Percentiles rank a stretch among this genome's conserved stretches.
These are phyloP conservation scores for Berghia stephanieae DNA, from an alignment of 1,140 invertebrate genomes.

Conservation along the genomic window DNA sequence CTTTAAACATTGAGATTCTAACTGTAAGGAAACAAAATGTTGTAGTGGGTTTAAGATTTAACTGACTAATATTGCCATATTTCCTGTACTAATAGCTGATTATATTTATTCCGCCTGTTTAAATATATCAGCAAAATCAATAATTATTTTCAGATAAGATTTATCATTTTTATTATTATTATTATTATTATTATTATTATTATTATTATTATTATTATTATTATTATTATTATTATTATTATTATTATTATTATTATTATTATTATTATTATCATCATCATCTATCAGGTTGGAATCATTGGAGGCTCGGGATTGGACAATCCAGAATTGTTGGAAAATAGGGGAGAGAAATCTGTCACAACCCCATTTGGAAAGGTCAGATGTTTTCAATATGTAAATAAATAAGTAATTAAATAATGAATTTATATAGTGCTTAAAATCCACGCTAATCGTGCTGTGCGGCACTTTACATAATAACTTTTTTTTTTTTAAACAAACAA, in stretches of 20 bases:
- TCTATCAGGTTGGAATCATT: constrained; percentile 88
- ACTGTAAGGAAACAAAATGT: too few relatives aligned
- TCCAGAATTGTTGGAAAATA: constrained; percentile 81
- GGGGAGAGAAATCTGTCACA: constrained; percentile 72
- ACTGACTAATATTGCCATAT: too few relatives aligned
- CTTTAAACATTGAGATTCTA: too few relatives aligned
- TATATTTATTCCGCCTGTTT: too few relatives aligned
- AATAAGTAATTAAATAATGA: neutral
- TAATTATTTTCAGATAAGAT: neutral
- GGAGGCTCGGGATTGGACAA: constrained; percentile 92
- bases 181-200: too few relatives aligned
- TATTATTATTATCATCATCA: neutral
- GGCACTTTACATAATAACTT: neutral
- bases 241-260: neutral
- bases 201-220: neutral
- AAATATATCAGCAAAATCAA: neutral
- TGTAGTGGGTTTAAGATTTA: too few relatives aligned
- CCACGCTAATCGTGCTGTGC: too few relatives aligned
- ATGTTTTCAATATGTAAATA: neutral
- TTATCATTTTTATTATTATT: neutral
- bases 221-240: neutral
- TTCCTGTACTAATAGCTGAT: too few relatives aligned
- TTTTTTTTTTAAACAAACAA: neutral
- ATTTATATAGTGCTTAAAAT: too few relatives aligned
- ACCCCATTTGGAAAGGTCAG: constrained; percentile 82